Percentiles rank a stretch among this genome's conserved stretches.
Evolutionary conservation across 2,888 invertebrate species (phyloP).

Genomic region (Diaprepes abbreviatus): DNA sequence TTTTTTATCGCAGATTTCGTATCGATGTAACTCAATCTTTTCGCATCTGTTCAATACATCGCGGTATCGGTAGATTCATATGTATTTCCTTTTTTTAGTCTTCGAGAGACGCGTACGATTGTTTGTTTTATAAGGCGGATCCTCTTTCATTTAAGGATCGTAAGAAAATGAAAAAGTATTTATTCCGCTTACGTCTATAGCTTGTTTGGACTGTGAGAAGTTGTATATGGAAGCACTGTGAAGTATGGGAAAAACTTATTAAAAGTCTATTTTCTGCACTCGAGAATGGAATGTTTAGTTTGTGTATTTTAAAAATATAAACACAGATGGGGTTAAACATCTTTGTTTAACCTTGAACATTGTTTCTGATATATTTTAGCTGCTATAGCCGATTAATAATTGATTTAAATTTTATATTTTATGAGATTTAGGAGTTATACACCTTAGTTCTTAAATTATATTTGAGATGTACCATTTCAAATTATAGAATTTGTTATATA

Average conservation of each 20-base stretch:
- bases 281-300: conserved; percentile 3
- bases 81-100: conserved; percentile 43
- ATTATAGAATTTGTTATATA: too few species aligned
- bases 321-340: not conserved
- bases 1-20: conserved; percentile 43
- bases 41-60: conserved; percentile 53
- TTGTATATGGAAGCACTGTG: conserved; percentile 28
- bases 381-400: too few species aligned
- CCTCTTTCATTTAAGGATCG: conserved; percentile 46
- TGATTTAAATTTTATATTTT: too few species aligned
- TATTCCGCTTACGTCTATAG: conserved; percentile 30
- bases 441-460: too few species aligned
- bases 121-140: conserved; percentile 47
- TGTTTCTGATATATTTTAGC: too few species aligned
- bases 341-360: conserved; percentile 3
- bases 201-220: conserved; percentile 10
- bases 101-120: conserved; percentile 43
- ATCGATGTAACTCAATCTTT: conserved; percentile 53
- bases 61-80: conserved; percentile 35
- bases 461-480: too few species aligned
- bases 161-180: conserved; percentile 39
- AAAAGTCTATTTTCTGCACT: conserved; percentile 22
- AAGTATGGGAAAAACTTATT: conserved; percentile 27
- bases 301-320: not conserved
- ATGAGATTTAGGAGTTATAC: too few species aligned